Conservation (phyloP, 2,888 invertebrate species). For the Hydropsyche betteni region DNA sequence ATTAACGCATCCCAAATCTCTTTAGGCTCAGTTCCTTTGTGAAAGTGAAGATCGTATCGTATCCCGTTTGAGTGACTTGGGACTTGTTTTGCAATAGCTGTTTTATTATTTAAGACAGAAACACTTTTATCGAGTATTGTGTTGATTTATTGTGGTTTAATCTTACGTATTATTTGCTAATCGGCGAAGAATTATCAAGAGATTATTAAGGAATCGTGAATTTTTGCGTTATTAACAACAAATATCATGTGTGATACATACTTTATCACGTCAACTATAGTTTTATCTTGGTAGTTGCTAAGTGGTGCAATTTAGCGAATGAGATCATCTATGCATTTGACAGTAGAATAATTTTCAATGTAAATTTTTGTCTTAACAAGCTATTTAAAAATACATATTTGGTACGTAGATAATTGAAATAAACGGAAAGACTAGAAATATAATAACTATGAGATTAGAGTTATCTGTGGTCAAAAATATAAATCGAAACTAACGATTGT, state of each 20-base stretch:
- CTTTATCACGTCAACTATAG: background rate
- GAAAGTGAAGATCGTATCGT: background rate
- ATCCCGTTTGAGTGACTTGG: background rate
- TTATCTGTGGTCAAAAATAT: no score
- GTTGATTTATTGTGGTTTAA: constrained; percentile 7
- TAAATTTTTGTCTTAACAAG: no score
- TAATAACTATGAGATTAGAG: no score
- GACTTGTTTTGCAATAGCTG: no score
- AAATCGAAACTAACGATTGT: no score
- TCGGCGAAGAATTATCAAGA: background rate
- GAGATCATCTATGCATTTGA: background rate
- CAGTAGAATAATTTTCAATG: no score
- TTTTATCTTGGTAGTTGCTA: background rate
- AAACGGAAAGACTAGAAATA: no score
- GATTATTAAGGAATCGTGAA: background rate
- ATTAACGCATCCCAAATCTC: background rate
- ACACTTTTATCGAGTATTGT: no score
- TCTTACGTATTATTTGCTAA: background rate
- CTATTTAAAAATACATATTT: no score
- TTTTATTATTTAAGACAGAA: no score
- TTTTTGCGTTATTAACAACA: no score
- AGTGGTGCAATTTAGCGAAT: background rate
- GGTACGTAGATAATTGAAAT: no score
- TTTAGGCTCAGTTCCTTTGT: background rate
- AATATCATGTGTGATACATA: background rate